phyloP scores from a whole-genome alignment of 2,797 vertebrate species.

The Neomorphus geoffroyi region DNA sequence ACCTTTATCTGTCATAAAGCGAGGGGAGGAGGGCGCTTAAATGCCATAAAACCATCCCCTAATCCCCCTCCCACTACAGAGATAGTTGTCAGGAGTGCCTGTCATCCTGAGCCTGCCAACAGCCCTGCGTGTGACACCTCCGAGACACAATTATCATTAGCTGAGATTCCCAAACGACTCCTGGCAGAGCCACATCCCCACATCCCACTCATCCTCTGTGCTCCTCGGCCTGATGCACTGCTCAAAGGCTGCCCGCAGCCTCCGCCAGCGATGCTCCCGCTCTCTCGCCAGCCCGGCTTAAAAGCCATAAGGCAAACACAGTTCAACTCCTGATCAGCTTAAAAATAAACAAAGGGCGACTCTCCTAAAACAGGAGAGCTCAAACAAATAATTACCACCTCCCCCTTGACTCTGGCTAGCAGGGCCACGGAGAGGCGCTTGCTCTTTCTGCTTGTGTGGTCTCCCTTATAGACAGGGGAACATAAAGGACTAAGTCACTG shows the following conservation, averaged over 20 bases:
- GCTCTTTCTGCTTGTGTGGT: constrained; percentile 64
- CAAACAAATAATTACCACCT: constrained; percentile 61
- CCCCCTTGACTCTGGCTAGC: constrained; percentile 12
- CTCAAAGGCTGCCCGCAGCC: not conserved
- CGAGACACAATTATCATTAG: not conserved
- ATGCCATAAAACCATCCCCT: not conserved
- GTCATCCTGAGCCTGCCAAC: not conserved
- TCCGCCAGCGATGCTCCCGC: not conserved
- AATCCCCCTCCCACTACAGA: not conserved
- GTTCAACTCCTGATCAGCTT: not conserved
- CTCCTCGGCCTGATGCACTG: accelerated
- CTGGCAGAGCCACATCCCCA: not conserved
- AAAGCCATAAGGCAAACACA: not conserved
- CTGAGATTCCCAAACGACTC: not conserved
- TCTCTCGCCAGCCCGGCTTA: accelerated
- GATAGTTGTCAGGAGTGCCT: not conserved
- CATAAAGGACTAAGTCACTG: constrained; percentile 58
- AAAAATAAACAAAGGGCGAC: constrained; percentile 38
- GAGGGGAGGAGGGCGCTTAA: not conserved
- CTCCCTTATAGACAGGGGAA: constrained; percentile 35
- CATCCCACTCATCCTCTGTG: accelerated
- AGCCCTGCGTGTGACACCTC: not conserved
- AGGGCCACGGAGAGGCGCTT: not conserved
- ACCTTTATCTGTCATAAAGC: not conserved
- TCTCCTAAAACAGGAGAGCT: constrained; percentile 37